Conservation (phyloP, 2,888 invertebrate genomes). For the Macrophya annulata region DNA sequence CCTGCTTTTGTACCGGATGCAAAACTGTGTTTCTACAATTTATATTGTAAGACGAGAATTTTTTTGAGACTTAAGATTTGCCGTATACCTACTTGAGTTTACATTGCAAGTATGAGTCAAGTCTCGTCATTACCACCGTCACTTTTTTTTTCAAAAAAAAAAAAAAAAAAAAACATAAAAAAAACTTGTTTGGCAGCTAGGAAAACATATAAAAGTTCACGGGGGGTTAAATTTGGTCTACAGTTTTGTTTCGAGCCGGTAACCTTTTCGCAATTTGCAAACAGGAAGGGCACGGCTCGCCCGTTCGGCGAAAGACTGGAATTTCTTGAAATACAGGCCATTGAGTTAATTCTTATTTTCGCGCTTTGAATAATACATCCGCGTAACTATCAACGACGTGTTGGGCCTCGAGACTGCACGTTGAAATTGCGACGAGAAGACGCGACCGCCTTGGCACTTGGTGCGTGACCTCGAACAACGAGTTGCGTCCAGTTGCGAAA, state of each 20-base stretch:
- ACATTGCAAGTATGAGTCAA: not conserved
- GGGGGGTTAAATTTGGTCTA: conserved; percentile 28
- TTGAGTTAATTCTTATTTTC: conserved; percentile 49
- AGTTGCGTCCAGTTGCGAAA: conserved; percentile 50
- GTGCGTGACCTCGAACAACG: conserved; percentile 50
- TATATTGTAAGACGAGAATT: not conserved
- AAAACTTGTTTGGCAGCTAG: not conserved
- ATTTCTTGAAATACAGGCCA: conserved; percentile 50
- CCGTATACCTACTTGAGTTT: not conserved
- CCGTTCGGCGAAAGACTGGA: conserved; percentile 41
- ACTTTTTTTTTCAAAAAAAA: not conserved
- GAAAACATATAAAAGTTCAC: conserved; percentile 17
- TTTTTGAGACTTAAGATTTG: not conserved
- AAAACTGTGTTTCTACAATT: conserved; percentile 3
- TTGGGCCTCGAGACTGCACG: conserved; percentile 21
- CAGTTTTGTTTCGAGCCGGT: not conserved
- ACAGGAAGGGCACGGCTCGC: conserved; percentile 49
- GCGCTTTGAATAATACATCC: conserved; percentile 53
- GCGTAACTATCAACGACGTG: conserved; percentile 24
- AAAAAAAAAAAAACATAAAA: no score
- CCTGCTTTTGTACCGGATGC: conserved; percentile 10
- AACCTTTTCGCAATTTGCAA: conserved; percentile 37
- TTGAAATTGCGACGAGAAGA: conserved; percentile 18
- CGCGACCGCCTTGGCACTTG: conserved; percentile 40
- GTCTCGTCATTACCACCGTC: conserved; percentile 38